Percentiles rank a stretch among this genome's conserved stretches.
Evolutionary conservation across 1,140 invertebrate genomes (phyloP).

Genomic region (Anastrepha obliqua): DNA sequence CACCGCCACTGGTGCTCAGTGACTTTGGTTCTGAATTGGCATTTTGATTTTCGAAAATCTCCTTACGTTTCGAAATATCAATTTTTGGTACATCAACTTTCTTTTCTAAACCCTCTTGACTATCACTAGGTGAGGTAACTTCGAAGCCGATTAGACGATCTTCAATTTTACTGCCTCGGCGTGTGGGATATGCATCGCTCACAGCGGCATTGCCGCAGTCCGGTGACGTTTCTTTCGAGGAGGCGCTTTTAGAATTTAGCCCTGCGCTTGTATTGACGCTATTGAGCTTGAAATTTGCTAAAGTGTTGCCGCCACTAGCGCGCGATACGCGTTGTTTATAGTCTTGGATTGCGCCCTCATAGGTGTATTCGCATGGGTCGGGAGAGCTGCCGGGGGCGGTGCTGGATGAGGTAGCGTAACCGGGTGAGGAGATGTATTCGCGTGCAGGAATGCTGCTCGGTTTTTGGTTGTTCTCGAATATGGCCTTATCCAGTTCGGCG

Average conservation of each 20-base stretch:
- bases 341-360: conserved; percentile 89
- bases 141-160: conserved; percentile 71
- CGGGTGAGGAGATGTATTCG: conserved; percentile 72
- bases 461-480: conserved; percentile 60
- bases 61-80: conserved; percentile 86
- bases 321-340: conserved; percentile 84
- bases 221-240: conserved; percentile 53
- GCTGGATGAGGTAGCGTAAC: conserved; percentile 71
- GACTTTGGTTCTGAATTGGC: conserved; percentile 69
- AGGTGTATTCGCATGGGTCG: conserved; percentile 83
- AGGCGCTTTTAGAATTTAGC: conserved; percentile 26
- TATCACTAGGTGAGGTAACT: conserved; percentile 73
- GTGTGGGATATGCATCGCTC: conserved; percentile 63
- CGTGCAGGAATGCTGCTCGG: conserved; percentile 57
- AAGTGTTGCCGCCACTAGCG: conserved; percentile 66
- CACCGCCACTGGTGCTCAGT: conserved; percentile 49
- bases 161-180: conserved; percentile 71
- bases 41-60: conserved; percentile 82
- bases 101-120: conserved; percentile 69
- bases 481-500: conserved; percentile 67
- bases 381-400: conserved; percentile 70
- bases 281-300: conserved; percentile 35
- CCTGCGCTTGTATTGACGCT: conserved; percentile 61
- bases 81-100: conserved; percentile 84
- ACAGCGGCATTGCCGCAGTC: background rate